Base-by-base conservation (phyloP, 2,888 invertebrate genomes). In the Drosophila mulleri region DNA sequence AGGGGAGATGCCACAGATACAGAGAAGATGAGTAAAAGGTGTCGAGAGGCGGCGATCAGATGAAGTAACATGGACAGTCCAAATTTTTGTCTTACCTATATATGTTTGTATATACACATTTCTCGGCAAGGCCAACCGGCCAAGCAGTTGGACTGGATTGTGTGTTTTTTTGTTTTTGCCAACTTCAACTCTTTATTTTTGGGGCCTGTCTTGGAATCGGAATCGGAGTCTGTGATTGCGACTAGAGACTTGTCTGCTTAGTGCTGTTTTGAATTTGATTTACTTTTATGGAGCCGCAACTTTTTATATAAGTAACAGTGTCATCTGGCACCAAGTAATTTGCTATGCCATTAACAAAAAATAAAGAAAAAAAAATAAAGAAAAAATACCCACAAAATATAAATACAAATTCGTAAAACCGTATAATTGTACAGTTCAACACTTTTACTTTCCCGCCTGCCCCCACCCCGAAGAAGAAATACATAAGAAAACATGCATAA, bases 71-170 rank as follows among this genome's bases (percentile, higher is more conserved):
- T 67, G 76, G 67, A 70, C 82, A 84, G 67, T 72, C 80, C 71
- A 85, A 79, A 88, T 64, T 64, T 74, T 62, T 63, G 47, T 42
- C 35, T 53, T 54, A 50, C 3, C 18, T 29, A 57, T 37, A 65
- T 35, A 45, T 16, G 23, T 14, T 14, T 20, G 23, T 14, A 23
- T 20, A 44, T 39, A 62, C 16, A 69, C 39, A 47, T 56, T 71
- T 75, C 58, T 78, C 69, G 60, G 42, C 84, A 89, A 84, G 89
- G 83, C 89, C 89, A 84, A 86, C 83, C 71, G 57, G 75, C 63
- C 70, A 74, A 67, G 67, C 65, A 70, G 73, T 69, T 72, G 62
- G 65, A 68, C 72, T 57, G 78, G 74, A 61, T 68, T 70, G 44
- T 29, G 26, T 39, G 53, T 74, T 63, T n/a, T n/a, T 53, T 39